phyloP scores from a whole-genome alignment of 1,140 invertebrate species.

The Cryptotermes secundus region DNA sequence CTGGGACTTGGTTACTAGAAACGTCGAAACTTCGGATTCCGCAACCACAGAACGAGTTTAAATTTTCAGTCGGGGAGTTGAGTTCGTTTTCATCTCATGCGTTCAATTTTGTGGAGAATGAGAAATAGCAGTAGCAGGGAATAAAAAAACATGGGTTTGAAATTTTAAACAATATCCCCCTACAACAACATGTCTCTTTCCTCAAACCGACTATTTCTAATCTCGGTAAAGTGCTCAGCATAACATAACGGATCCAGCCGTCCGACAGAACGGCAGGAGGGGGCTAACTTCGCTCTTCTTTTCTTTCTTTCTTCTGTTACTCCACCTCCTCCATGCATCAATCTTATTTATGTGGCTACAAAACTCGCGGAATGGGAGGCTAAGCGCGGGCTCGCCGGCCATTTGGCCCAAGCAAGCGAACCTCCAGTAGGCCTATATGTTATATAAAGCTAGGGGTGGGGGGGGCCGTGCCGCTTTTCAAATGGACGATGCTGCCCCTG shows the following conservation, averaged over 20 bases:
- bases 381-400: constrained; percentile 17
- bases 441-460: not conserved
- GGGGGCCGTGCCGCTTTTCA: not conserved
- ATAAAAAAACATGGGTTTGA: not conserved
- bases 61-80: not conserved
- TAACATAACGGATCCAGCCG: not conserved
- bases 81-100: not conserved
- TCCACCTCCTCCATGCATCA: constrained; percentile 42
- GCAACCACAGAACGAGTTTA: no score
- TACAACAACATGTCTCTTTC: constrained; percentile 16
- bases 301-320: constrained; percentile 37
- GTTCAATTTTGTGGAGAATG: not conserved
- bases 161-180: not conserved
- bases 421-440: not conserved
- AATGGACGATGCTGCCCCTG: constrained; percentile 9
- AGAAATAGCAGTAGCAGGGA: not conserved
- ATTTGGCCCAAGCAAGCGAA: constrained; percentile 20
- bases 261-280: not conserved
- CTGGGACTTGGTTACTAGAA: no score
- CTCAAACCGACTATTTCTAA: constrained; percentile 31
- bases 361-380: constrained; percentile 41
- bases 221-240: constrained; percentile 31
- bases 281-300: not conserved
- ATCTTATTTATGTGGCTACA: constrained; percentile 49
- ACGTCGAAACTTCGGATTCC: no score